Percentiles rank a stretch among this genome's conserved stretches.
phyloP scores from a whole-genome alignment of 1,140 invertebrate species.

The Pseudomyrmex cubaensis region DNA sequence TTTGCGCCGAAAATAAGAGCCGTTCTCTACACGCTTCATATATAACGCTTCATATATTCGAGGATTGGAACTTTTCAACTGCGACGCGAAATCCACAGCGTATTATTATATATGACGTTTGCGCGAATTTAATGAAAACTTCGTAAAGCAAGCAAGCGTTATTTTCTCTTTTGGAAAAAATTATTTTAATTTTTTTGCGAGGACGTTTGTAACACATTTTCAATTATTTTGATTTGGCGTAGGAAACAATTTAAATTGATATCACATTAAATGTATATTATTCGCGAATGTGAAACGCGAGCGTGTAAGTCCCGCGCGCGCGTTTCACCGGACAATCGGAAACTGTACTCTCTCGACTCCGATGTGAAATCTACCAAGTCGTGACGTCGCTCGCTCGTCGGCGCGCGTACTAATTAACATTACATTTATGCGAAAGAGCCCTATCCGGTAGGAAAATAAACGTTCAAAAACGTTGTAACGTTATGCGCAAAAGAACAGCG shows the following conservation, averaged over 20 bases:
- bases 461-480: conserved; percentile 4
- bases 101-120: conserved; percentile 15
- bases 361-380: conserved; percentile 46
- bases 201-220: conserved; percentile 13
- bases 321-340: conserved; percentile 1
- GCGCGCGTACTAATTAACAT: conserved; percentile 48
- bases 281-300: conserved; percentile 24
- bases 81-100: conserved; percentile 24
- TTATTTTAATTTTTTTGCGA: conserved; percentile 23
- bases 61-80: conserved; percentile 16
- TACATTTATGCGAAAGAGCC: conserved; percentile 45
- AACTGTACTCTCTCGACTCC: conserved; percentile 45
- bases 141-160: background rate
- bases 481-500: conserved; percentile 17
- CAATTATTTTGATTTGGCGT: conserved; percentile 34
- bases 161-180: background rate
- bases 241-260: conserved; percentile 49
- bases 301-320: conserved; percentile 4
- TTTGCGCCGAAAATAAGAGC: conserved; percentile 57
- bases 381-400: conserved; percentile 30
- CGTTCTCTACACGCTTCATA: background rate
- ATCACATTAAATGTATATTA: conserved; percentile 31
- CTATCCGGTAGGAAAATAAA: conserved; percentile 42
- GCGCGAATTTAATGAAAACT: conserved; percentile 4
- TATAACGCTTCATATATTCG: background rate